These are phyloP conservation scores for Amaurobius ferox DNA, from an alignment of 2,888 invertebrate species.

Conservation along the genomic window DNA sequence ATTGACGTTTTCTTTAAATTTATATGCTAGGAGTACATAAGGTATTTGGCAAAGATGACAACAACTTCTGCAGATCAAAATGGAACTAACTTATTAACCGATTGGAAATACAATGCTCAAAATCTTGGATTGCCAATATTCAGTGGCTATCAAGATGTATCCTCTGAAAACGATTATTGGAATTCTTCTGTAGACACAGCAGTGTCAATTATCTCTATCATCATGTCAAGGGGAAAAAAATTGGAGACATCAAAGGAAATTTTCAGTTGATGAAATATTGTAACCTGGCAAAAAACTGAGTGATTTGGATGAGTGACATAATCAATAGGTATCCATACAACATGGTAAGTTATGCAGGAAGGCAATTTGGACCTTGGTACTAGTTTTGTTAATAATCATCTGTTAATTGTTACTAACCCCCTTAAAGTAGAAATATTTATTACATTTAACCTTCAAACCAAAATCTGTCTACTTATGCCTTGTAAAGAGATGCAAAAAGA, in stretches of 20 bases:
- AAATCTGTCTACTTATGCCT: too few relatives aligned
- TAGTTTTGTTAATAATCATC: too few relatives aligned
- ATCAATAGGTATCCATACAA: too few relatives aligned
- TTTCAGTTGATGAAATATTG: background rate
- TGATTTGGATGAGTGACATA: background rate
- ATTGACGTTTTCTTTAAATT: background rate
- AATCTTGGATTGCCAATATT: background rate
- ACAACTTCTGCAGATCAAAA: background rate
- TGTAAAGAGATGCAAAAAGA: too few relatives aligned
- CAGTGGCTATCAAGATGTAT: background rate
- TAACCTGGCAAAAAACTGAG: background rate
- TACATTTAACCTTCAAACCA: too few relatives aligned
- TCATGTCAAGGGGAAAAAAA: background rate
- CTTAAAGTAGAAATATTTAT: too few relatives aligned
- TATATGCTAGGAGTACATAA: background rate
- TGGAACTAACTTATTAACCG: background rate
- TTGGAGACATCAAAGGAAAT: background rate
- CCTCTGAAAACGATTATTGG: background rate
- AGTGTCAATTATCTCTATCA: background rate
- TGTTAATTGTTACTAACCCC: too few relatives aligned
- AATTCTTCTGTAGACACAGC: background rate
- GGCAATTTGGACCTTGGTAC: too few relatives aligned
- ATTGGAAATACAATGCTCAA: constrained; percentile 7
- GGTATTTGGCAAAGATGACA: background rate
- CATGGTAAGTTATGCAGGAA: too few relatives aligned